Evolutionary conservation across 2,113 vertebrate species (phyloP).

Genomic region (Tychaedon coryphoeus): DNA sequence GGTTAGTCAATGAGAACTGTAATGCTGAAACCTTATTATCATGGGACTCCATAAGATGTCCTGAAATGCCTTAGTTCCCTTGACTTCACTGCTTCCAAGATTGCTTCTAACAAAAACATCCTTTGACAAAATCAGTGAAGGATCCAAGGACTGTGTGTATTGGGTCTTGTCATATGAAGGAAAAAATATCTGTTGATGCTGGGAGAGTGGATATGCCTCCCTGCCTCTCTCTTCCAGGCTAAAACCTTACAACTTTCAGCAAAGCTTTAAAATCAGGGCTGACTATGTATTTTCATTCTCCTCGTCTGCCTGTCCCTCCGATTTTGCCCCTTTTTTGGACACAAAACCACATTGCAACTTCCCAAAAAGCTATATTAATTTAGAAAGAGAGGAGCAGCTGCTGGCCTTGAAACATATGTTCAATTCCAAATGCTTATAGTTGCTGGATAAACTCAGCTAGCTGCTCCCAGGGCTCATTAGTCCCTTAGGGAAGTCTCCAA

Average conservation of each 20-base stretch:
- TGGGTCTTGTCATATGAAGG: background rate
- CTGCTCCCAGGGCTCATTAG: background rate
- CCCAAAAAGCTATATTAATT: background rate
- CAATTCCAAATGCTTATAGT: background rate
- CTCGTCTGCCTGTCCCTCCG: background rate
- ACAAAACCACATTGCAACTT: background rate
- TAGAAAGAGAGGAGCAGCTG: conserved; percentile 13
- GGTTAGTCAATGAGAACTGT: background rate
- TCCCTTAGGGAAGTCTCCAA: background rate
- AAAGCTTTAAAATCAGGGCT: background rate
- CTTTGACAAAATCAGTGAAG: background rate
- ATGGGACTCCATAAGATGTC: background rate
- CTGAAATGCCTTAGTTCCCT: background rate
- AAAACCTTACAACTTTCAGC: background rate
- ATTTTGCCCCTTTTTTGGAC: background rate
- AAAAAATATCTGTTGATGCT: background rate
- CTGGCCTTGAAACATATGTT: conserved; percentile 24
- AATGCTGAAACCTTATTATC: background rate
- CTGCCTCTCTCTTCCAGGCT: background rate
- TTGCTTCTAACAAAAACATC: background rate
- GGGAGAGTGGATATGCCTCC: background rate
- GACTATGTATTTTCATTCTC: background rate
- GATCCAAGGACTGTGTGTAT: background rate
- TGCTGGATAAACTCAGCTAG: background rate
- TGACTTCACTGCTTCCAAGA: background rate